phyloP scores from a whole-genome alignment of 2,888 invertebrate species.

The Gnatocerus cornutus region DNA sequence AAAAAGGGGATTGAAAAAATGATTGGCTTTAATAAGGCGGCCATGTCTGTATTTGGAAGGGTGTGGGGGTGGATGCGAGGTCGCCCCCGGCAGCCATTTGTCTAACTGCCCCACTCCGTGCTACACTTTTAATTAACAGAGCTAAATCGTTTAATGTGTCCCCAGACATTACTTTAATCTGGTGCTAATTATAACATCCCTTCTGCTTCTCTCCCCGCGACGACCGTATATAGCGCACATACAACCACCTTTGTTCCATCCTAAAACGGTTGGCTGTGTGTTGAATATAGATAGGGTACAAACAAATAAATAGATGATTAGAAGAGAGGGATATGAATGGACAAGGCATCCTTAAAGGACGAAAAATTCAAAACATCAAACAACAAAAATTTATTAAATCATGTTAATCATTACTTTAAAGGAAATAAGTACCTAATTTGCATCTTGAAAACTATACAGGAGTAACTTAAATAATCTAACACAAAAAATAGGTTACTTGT shows the following conservation, averaged over 20 bases:
- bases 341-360: too few species aligned
- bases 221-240: conserved; percentile 45
- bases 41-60: conserved; percentile 44
- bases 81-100: conserved; percentile 67
- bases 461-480: too few species aligned
- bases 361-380: too few species aligned
- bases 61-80: conserved; percentile 52
- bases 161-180: conserved; percentile 79
- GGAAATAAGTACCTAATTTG: too few species aligned
- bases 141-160: conserved; percentile 75
- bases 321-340: not conserved
- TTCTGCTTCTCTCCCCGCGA: conserved; percentile 60
- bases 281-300: not conserved
- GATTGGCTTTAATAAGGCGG: conserved; percentile 42
- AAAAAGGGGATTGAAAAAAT: conserved; percentile 29
- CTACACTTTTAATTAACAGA: conserved; percentile 74
- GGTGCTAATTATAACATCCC: conserved; percentile 77
- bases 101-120: conserved; percentile 67
- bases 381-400: too few species aligned
- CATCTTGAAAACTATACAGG: too few species aligned
- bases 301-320: conserved; percentile 1
- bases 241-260: conserved; percentile 43
- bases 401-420: too few species aligned
- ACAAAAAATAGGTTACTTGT: too few species aligned
- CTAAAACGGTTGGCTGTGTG: conserved; percentile 22